phyloP scores from a whole-genome alignment of 2,113 vertebrate species.

The Egretta garzetta region DNA sequence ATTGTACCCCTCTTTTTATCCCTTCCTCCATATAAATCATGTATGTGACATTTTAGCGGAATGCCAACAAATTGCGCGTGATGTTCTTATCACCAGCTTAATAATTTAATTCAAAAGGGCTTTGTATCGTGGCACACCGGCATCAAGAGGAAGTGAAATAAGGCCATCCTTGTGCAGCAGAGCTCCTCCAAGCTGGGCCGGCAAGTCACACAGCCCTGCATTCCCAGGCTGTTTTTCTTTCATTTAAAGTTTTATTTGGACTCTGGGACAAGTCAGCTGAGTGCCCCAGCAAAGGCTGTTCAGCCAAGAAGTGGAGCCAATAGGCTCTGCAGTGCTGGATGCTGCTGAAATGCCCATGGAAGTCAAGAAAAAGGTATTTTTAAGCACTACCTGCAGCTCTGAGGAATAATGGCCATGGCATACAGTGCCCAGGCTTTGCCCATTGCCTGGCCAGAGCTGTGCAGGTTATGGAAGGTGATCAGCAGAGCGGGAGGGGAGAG shows the following conservation, averaged over 20 bases:
- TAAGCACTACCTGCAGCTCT: not conserved
- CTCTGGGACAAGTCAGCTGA: not conserved
- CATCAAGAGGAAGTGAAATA: not conserved
- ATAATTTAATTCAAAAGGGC: not conserved
- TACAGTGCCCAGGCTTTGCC: not conserved
- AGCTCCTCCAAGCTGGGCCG: not conserved
- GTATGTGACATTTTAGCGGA: not conserved
- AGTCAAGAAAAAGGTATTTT: not conserved
- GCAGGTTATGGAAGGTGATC: not conserved
- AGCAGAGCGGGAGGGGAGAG: not conserved
- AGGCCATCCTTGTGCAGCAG: not conserved
- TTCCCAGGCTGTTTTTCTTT: not conserved
- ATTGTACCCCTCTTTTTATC: not conserved
- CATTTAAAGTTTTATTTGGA: not conserved
- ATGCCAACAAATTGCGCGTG: conserved; percentile 4
- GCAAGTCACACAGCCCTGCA: not conserved
- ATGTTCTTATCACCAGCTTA: conserved; percentile 7
- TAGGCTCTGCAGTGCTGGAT: not conserved
- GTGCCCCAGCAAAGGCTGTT: not conserved
- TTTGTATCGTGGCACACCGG: not conserved
- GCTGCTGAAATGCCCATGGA: not conserved
- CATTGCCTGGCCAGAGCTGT: not conserved
- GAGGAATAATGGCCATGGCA: not conserved
- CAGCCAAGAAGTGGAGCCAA: not conserved
- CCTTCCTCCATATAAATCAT: conserved; percentile 37